A percentile compares a stretch with the other conserved stretches of the same genome.
Conservation (phyloP, 2,888 invertebrate species). For the Drosophila longiperda region DNA sequence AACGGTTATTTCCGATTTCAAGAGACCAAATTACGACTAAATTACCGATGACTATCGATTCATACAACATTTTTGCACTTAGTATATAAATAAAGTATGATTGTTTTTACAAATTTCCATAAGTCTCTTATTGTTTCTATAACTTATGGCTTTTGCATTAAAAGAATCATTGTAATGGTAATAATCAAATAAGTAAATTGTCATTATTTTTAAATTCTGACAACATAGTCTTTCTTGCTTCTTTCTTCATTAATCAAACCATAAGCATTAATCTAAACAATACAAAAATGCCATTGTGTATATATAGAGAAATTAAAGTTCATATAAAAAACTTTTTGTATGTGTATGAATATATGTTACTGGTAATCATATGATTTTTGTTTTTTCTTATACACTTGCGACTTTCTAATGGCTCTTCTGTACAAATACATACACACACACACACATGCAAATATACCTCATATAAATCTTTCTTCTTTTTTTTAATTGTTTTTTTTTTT, state of each 20-base stretch:
- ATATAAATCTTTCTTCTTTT: conserved; percentile 63
- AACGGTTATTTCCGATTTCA: background rate
- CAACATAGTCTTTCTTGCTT: conserved; percentile 21
- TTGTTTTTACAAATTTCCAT: background rate
- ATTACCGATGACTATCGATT: background rate
- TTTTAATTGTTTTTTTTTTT: conserved; percentile 16
- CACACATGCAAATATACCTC: conserved; percentile 20
- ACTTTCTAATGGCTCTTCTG: conserved; percentile 71
- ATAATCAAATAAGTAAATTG: conserved; percentile 13
- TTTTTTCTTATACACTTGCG: conserved; percentile 60
- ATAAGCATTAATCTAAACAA: conserved; percentile 53
- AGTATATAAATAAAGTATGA: background rate
- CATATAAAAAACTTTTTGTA: conserved; percentile 5
- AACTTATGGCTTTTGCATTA: background rate
- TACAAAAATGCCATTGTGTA: conserved; percentile 57
- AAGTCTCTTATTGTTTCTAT: background rate
- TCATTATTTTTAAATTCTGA: conserved; percentile 5
- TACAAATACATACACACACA: conserved; percentile 23
- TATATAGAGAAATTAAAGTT: conserved; percentile 51
- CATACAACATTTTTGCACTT: background rate
- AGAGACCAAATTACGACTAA: background rate
- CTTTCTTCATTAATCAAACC: conserved; percentile 37
- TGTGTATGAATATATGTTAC: conserved; percentile 9
- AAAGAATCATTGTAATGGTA: conserved; percentile 3
- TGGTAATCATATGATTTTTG: conserved; percentile 52